Base-by-base conservation (phyloP, 2,113 vertebrate genomes). In the Rhinopithecus roxellana region DNA sequence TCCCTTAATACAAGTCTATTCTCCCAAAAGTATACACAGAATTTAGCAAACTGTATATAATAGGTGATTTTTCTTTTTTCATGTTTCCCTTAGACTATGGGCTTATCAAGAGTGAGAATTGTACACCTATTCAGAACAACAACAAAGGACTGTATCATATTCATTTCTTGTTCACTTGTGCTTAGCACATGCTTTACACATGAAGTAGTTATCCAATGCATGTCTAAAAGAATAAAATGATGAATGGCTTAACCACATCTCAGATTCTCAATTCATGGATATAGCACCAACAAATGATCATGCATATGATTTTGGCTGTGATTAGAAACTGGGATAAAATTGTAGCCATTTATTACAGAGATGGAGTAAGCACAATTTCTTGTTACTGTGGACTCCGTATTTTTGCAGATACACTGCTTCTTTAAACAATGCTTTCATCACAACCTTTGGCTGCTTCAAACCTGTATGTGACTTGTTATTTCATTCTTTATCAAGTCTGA, bases 311-410 rank as follows among this genome's bases (percentile, higher is more conserved):
- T 72, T 74, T 7, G 84, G 30, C 30, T 92, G 43, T 69, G 61
- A 67, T 88, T 85, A 81, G 95, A 92, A 94, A 52, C 23, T 25
- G 32, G 27, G 38, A 57, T 89, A 52, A 93, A 92, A 48, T 55
- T 40, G 30, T 18, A 55, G 40, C 30, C 17, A 17, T 78, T 90
- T 91, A 35, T 69, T 12, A 45, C 48, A 45, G 43, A 91, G 55
- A 48, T 59, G 16, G 12, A 14, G 10, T 11, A 50, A 55, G 30
- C 10, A 22, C 52, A 35, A 20, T 30, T 17, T 64, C 61, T 84
- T 43, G 11, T 79, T 89, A 52, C 11, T 20, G 27, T 59, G 8
- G 61, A 45, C 23, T 72, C 27, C 0, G 12, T 32, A 25, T 16
- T 86, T 92, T 17, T 27, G 5, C 23, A 86, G 20, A 80, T 72